Evolutionary conservation across 2,888 invertebrate genomes (phyloP).

Genomic region (Cristatella mucedo): DNA sequence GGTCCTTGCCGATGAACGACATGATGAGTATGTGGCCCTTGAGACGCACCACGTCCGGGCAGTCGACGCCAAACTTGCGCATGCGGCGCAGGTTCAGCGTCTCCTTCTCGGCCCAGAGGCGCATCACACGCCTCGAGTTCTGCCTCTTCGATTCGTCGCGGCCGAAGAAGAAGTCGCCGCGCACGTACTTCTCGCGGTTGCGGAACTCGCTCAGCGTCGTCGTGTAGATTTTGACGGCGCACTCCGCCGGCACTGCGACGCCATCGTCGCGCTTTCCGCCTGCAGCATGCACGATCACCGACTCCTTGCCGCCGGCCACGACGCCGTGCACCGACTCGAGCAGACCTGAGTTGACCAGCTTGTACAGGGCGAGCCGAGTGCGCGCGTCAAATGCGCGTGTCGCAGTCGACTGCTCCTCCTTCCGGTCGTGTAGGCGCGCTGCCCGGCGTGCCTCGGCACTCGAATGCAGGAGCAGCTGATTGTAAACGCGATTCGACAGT

Average conservation of each 20-base stretch:
- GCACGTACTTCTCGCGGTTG: slow-evolving; percentile 45
- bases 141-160: slow-evolving; percentile 43
- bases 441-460: slow-evolving; percentile 40
- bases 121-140: slow-evolving; percentile 45
- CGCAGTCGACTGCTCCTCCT: slow-evolving; percentile 44
- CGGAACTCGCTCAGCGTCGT: slow-evolving; percentile 48
- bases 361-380: slow-evolving; percentile 44
- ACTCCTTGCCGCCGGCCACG: slow-evolving; percentile 44
- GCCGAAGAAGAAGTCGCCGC: slow-evolving; percentile 46
- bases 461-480: slow-evolving; percentile 42
- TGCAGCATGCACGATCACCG: slow-evolving; percentile 43
- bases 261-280: slow-evolving; percentile 39
- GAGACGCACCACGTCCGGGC: slow-evolving; percentile 44
- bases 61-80: slow-evolving; percentile 39
- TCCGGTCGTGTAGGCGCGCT: slow-evolving; percentile 44
- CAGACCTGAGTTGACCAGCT: slow-evolving; percentile 43
- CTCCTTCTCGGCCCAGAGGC: slow-evolving; percentile 50
- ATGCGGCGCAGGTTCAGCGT: slow-evolving; percentile 44
- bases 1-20: slow-evolving; percentile 45
- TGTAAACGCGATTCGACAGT: slow-evolving; percentile 59
- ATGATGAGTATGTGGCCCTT: slow-evolving; percentile 47
- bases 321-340: slow-evolving; percentile 44
- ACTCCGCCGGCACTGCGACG: slow-evolving; percentile 1
- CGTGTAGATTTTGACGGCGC: slow-evolving; percentile 45
- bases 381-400: slow-evolving; percentile 44